Evolutionary conservation across 2,888 invertebrate species (phyloP).

Genomic region (Cephus pulcher): DNA sequence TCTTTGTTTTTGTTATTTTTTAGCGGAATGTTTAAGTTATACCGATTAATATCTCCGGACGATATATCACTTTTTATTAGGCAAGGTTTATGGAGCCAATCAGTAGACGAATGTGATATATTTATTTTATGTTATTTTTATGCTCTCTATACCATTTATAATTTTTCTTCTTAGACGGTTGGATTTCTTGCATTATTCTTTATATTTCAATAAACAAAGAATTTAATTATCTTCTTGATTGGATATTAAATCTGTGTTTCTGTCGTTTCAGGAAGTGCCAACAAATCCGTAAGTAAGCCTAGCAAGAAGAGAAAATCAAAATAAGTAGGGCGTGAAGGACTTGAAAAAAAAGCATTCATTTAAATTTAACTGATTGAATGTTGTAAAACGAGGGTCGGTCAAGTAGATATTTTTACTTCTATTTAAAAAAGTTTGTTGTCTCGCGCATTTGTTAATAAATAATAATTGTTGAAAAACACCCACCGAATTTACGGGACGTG

Average conservation of each 20-base stretch:
- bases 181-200: background rate
- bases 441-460: background rate
- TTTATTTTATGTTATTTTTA: background rate
- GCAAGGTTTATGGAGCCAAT: background rate
- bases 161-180: background rate
- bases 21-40: background rate
- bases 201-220: background rate
- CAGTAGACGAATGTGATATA: background rate
- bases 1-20: background rate
- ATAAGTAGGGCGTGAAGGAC: conserved; percentile 24
- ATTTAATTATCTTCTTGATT: background rate
- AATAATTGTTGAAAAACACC: background rate
- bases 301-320: conserved; percentile 49
- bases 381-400: background rate
- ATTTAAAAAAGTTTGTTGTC: background rate
- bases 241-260: background rate
- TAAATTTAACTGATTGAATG: background rate
- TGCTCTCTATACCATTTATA: background rate
- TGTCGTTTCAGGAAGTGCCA: conserved; percentile 35
- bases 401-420: background rate
- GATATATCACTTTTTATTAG: background rate
- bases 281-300: conserved; percentile 42
- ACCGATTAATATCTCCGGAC: background rate
- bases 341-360: background rate
- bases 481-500: background rate